These are phyloP conservation scores for Porites lutea DNA, from an alignment of 64 coral and sea anemone genomes.

Conservation along the genomic window DNA sequence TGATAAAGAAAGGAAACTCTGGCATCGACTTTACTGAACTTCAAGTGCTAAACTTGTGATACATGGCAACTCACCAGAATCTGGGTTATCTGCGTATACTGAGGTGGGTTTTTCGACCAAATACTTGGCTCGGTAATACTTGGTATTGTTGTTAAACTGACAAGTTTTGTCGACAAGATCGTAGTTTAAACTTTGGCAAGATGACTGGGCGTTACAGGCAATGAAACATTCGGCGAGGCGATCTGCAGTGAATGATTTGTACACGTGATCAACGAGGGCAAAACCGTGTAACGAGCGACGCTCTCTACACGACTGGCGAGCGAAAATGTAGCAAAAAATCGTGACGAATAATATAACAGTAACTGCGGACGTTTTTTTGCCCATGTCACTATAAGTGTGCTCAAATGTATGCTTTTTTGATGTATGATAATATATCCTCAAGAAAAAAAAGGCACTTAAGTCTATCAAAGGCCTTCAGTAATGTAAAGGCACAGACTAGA, in stretches of 20 bases:
- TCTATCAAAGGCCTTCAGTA: too few relatives aligned
- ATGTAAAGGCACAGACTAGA: too few relatives aligned
- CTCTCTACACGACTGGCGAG: neutral
- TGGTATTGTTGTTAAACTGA: constrained; percentile 29
- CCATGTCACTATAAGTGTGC: too few relatives aligned
- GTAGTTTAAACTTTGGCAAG: constrained; percentile 29
- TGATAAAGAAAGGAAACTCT: too few relatives aligned
- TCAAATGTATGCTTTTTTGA: too few relatives aligned
- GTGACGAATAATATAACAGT: neutral
- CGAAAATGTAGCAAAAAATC: neutral
- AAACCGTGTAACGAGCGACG: neutral
- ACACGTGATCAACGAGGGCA: constrained; percentile 1
- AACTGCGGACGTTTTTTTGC: too few relatives aligned
- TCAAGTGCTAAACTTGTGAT: too few relatives aligned
- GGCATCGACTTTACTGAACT: too few relatives aligned
- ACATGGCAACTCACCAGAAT: constrained; percentile 1
- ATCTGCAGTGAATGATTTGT: neutral
- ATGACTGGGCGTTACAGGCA: constrained; percentile 11
- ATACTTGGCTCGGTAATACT: constrained; percentile 13
- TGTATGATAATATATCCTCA: too few relatives aligned
- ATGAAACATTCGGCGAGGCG: neutral
- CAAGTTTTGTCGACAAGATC: constrained; percentile 24
- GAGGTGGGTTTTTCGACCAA: constrained; percentile 17
- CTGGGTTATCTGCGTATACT: constrained; percentile 2
- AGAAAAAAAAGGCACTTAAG: too few relatives aligned